Conservation (phyloP, 1,140 invertebrate species). For the Himalopsyche phryganea region DNA sequence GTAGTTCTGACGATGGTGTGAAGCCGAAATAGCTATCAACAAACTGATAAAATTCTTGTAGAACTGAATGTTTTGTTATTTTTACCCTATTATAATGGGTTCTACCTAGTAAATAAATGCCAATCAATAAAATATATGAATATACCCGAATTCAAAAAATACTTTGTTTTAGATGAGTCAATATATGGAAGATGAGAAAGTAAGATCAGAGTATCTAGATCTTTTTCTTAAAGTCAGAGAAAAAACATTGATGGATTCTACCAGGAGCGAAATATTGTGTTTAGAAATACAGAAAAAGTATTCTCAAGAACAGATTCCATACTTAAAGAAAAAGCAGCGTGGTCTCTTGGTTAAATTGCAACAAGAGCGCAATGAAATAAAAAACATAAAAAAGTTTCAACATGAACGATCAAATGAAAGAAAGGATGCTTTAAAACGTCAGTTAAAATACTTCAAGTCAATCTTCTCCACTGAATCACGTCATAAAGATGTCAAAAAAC, state of each 20-base stretch:
- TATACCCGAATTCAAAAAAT: too few species aligned
- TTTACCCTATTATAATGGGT: too few species aligned
- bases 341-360: conserved; percentile 27
- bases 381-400: conserved; percentile 30
- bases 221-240: conserved; percentile 23
- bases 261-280: conserved; percentile 20
- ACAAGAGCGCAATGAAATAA: conserved; percentile 31
- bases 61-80: too few species aligned
- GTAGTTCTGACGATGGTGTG: too few species aligned
- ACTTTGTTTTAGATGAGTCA: conserved; percentile 27
- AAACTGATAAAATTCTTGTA: too few species aligned
- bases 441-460: conserved; percentile 29
- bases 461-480: conserved; percentile 10
- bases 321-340: conserved; percentile 27
- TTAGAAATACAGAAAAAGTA: conserved; percentile 28
- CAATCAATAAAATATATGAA: too few species aligned
- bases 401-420: conserved; percentile 25
- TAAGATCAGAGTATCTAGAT: conserved; percentile 23
- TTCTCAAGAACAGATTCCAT: conserved; percentile 17
- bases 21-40: too few species aligned
- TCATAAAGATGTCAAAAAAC: conserved; percentile 10
- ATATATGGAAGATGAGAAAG: conserved; percentile 28
- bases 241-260: conserved; percentile 21
- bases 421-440: conserved; percentile 15
- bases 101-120: too few species aligned